These are phyloP conservation scores for Etia nguti DNA, from an alignment of 2,113 vertebrate species.

Conservation along the genomic window DNA sequence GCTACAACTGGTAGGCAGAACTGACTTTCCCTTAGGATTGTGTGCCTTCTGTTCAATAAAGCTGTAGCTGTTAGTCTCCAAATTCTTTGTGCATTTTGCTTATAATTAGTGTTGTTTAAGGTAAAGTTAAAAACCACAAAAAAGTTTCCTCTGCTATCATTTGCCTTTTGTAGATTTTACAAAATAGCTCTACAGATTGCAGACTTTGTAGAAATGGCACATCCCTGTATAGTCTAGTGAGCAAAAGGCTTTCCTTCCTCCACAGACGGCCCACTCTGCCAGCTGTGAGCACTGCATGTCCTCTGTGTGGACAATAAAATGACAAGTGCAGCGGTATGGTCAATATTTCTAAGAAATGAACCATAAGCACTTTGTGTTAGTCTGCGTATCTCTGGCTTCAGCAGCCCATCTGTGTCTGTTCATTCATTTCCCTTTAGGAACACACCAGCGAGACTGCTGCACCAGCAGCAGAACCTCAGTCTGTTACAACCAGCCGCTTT, in stretches of 20 bases:
- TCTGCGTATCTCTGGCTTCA: not conserved
- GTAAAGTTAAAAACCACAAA: not conserved
- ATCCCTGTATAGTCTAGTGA: not conserved
- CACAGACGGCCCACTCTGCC: not conserved
- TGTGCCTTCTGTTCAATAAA: not conserved
- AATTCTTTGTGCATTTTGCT: not conserved
- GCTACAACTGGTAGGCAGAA: not conserved
- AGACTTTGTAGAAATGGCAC: not conserved
- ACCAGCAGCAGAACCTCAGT: slow-evolving; percentile 53
- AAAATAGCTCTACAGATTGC: not conserved
- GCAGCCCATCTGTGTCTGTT: slow-evolving; percentile 7
- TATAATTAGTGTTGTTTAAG: not conserved
- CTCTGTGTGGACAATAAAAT: not conserved
- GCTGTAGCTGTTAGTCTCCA: not conserved
- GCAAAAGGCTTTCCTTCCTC: not conserved
- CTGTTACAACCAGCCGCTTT: slow-evolving; percentile 44
- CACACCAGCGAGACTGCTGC: slow-evolving; percentile 63
- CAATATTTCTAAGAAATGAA: slow-evolving; percentile 3
- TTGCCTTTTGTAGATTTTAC: not conserved
- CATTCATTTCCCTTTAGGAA: slow-evolving; percentile 25
- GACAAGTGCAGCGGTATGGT: not conserved
- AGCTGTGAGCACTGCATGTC: not conserved
- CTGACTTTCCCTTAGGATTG: not conserved
- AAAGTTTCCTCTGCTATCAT: not conserved
- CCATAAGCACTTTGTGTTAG: not conserved